These are phyloP conservation scores for Mayetiola destructor DNA, from an alignment of 2,888 invertebrate genomes.

Conservation along the genomic window DNA sequence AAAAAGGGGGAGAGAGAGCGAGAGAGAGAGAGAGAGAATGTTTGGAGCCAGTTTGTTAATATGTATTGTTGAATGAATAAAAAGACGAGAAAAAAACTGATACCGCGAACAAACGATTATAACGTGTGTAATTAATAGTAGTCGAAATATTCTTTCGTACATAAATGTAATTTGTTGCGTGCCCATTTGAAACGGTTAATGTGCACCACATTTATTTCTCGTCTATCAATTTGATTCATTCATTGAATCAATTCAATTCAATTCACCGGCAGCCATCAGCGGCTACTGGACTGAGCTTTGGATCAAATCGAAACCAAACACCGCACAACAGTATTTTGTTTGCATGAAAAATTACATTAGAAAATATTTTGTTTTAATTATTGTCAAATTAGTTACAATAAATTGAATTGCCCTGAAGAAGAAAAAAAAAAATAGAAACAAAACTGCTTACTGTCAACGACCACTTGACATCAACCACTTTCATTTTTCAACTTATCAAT, in stretches of 20 bases:
- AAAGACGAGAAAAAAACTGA: no score
- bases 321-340: not conserved
- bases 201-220: conserved; percentile 6
- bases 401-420: not conserved
- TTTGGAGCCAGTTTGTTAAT: no score
- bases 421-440: not conserved
- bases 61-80: no score
- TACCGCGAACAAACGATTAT: not conserved
- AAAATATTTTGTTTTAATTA: not conserved
- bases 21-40: no score
- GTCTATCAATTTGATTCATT: no score
- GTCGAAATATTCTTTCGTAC: conserved; percentile 4
- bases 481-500: not conserved
- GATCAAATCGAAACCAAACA: not conserved
- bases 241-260: conserved; percentile 6
- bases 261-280: not conserved
- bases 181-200: conserved; percentile 7
- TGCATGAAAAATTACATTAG: not conserved
- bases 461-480: not conserved
- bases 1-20: no score
- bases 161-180: conserved; percentile 6
- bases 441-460: not conserved
- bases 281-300: not conserved
- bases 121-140: conserved; percentile 8
- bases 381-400: not conserved